Base-by-base conservation (phyloP, 2,888 invertebrate genomes). In the Chouioia cunea region DNA sequence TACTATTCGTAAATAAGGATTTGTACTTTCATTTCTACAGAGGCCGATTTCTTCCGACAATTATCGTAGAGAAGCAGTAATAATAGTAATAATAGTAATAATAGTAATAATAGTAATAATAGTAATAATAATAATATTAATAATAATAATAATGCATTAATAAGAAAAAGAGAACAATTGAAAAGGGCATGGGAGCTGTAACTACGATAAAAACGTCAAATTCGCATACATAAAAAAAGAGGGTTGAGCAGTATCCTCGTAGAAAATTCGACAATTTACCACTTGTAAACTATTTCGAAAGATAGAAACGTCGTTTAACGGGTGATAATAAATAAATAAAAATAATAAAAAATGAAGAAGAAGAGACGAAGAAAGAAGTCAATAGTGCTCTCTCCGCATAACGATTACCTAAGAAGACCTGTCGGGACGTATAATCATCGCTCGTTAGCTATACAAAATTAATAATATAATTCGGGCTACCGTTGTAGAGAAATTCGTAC, bases 21-120 rank as follows among this genome's bases (percentile, higher is more conserved):
- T 73, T 73, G 73, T 73, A 73, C 73, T 73, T 73, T 73, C 65
- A 73, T 65, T 65, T 65, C 65, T 65, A 65, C 62, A 65, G 69
- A 73, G 69, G 73, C 69, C 65, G 73, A 69, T 73, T 63, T 65
- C n/a, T 53, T 48, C 22, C 18, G 50, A 52, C n/a, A 12, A 36
- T 36, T 36, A 36, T 36, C 36, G 6, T 27, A 36, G 36, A 36
- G 10, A 10, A 36, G 60, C 22, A 52, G 8, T 46, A 54, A 48
- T 56, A 56, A 52, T 53, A 53, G 27, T 62, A 36, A 57, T 62
- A 56, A 58, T 48, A 43, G 8, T 6, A 36, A 36, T 36, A 36
- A 36, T 36, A 36, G 12, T 36, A 6, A 43, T 53, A 60, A 54
- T 68, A 60, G 60, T 57, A 52, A 52, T 62, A 52, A 46, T 60